phyloP scores from a whole-genome alignment of 2,888 invertebrate species.

The Metopia argyrocephala region DNA sequence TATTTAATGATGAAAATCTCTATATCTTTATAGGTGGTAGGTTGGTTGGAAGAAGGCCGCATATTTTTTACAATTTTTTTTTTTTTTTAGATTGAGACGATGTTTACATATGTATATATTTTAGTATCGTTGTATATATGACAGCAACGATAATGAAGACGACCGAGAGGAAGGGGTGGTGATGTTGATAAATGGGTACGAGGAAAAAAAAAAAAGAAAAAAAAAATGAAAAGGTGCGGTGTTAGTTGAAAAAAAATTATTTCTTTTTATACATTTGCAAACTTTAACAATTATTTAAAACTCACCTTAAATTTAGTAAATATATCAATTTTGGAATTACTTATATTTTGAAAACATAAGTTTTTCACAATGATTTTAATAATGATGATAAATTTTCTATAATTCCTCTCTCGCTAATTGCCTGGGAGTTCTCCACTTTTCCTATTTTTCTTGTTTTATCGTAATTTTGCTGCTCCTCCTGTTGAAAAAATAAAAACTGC shows the following conservation, averaged over 20 bases:
- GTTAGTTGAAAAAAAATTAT: slow-evolving; percentile 56
- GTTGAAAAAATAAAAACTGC: slow-evolving; percentile 61
- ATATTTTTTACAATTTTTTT: slow-evolving; percentile 23
- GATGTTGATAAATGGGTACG: slow-evolving; percentile 57
- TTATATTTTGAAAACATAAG: slow-evolving; percentile 27
- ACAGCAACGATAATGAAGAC: slow-evolving; percentile 48
- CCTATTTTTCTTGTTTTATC: slow-evolving; percentile 48
- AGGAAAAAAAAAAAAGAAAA: slow-evolving; percentile 55
- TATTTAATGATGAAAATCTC: slow-evolving; percentile 64
- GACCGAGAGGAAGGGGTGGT: slow-evolving; percentile 51
- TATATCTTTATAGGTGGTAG: slow-evolving; percentile 65
- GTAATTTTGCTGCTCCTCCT: slow-evolving; percentile 61
- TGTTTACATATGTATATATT: slow-evolving; percentile 62
- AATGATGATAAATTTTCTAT: slow-evolving; percentile 47
- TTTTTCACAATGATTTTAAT: slow-evolving; percentile 48
- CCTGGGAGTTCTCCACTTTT: slow-evolving; percentile 59
- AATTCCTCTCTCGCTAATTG: slow-evolving; percentile 45
- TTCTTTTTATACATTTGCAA: slow-evolving; percentile 10
- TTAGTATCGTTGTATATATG: slow-evolving; percentile 50
- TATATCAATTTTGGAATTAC: slow-evolving; percentile 36
- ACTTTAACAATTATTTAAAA: slow-evolving; percentile 23
- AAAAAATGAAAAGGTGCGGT: slow-evolving; percentile 63
- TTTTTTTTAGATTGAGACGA: slow-evolving; percentile 58
- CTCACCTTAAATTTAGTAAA: slow-evolving; percentile 48
- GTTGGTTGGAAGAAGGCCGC: slow-evolving; percentile 63